Percentiles rank a stretch among this genome's conserved stretches.
phyloP scores from a whole-genome alignment of 2,797 vertebrate species.

The Phataginus tricuspis region DNA sequence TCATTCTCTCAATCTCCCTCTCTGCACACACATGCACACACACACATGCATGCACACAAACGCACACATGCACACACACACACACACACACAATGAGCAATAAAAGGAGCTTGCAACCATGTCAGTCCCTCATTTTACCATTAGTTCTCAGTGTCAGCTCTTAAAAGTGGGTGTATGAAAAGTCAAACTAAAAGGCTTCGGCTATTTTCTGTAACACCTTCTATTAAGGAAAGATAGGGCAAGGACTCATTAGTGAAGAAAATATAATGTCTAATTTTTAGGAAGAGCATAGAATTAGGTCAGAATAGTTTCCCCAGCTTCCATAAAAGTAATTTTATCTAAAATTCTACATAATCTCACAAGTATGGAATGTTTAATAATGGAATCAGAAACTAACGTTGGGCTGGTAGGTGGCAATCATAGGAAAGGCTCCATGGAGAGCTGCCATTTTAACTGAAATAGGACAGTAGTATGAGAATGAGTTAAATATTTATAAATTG shows the following conservation, averaged over 20 bases:
- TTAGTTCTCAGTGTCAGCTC: neutral
- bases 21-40: neutral
- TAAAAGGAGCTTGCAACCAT: neutral
- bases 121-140: neutral
- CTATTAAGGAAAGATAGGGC: neutral
- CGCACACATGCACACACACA: neutral
- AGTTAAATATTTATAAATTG: neutral
- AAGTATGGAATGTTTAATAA: neutral
- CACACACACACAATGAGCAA: neutral
- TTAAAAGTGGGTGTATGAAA: neutral
- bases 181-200: neutral
- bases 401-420: neutral
- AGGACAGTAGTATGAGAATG: neutral
- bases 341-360: neutral
- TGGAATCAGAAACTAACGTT: neutral
- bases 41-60: neutral
- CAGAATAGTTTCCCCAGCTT: neutral
- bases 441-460: neutral
- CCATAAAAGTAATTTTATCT: conserved; percentile 2
- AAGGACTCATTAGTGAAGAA: neutral
- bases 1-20: neutral
- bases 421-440: neutral
- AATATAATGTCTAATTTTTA: conserved; percentile 13
- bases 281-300: conserved; percentile 4
- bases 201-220: conserved; percentile 50